Evolutionary conservation across 2,113 vertebrate species (phyloP).

Genomic region (Oenanthe oenanthe): DNA sequence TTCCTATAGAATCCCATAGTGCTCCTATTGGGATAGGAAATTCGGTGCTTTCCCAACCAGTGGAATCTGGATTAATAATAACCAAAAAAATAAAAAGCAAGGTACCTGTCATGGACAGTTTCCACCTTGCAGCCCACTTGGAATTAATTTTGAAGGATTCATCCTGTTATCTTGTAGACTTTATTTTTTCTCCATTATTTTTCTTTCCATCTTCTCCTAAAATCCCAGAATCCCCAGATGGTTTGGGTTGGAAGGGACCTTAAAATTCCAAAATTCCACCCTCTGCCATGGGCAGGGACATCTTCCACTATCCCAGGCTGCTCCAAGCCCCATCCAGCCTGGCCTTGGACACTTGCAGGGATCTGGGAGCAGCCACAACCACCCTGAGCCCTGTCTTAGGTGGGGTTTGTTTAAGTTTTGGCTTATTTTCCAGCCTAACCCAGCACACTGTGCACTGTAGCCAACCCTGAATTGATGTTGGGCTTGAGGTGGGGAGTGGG

Average conservation of each 20-base stretch:
- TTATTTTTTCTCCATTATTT: background rate
- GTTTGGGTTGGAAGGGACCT: background rate
- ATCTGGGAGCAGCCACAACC: background rate
- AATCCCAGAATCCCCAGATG: background rate
- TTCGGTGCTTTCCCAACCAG: background rate
- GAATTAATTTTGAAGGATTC: background rate
- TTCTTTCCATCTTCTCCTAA: background rate
- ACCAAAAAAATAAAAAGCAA: background rate
- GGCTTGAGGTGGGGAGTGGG: background rate
- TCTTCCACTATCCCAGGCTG: background rate
- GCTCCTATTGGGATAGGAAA: accelerated
- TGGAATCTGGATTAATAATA: background rate
- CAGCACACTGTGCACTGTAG: background rate
- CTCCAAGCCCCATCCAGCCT: background rate
- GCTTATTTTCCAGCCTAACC: background rate
- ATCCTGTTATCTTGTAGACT: background rate
- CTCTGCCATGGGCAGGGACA: background rate
- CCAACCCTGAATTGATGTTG: background rate
- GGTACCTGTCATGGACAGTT: background rate
- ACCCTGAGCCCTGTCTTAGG: background rate
- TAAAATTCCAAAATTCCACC: background rate
- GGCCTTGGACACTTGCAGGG: background rate
- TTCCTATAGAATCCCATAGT: background rate
- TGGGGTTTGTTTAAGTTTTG: background rate
- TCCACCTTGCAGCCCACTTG: background rate